phyloP scores from a whole-genome alignment of 2,113 vertebrate genomes.

The Tringa solitaria region DNA sequence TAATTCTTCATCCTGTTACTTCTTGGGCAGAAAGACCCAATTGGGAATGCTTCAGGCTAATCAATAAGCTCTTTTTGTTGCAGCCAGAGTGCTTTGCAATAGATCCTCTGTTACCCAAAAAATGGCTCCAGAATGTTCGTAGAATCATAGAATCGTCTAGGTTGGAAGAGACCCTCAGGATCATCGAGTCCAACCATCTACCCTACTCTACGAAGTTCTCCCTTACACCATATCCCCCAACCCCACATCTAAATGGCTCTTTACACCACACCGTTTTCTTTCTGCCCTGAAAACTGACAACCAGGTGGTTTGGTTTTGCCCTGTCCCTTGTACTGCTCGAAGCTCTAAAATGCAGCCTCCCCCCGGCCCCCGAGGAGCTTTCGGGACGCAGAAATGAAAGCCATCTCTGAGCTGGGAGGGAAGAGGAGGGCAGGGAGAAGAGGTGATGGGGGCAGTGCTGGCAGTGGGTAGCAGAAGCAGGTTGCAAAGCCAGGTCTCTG shows the following conservation, averaged over 20 bases:
- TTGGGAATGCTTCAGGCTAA: background rate
- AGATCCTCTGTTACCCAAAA: background rate
- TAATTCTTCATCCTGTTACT: constrained; percentile 10
- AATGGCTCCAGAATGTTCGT: background rate
- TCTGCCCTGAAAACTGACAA: background rate
- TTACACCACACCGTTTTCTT: background rate
- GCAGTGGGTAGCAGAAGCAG: background rate
- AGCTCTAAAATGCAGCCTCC: background rate
- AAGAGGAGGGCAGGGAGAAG: background rate
- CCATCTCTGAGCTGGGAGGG: background rate
- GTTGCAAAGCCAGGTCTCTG: constrained; percentile 48
- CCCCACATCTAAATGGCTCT: too few species aligned
- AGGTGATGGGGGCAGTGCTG: background rate
- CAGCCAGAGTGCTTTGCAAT: constrained; percentile 26
- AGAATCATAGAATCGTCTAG: too few species aligned
- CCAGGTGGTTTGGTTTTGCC: background rate
- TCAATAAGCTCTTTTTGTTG: constrained; percentile 5
- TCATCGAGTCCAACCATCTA: too few species aligned
- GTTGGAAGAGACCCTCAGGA: too few species aligned
- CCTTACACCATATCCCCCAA: too few species aligned
- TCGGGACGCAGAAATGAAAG: background rate
- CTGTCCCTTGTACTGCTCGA: background rate
- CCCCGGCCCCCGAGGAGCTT: background rate
- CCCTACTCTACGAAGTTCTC: too few species aligned
- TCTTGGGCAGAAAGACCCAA: background rate